phyloP scores from a whole-genome alignment of 2,113 vertebrate genomes.

The Oplegnathus fasciatus region DNA sequence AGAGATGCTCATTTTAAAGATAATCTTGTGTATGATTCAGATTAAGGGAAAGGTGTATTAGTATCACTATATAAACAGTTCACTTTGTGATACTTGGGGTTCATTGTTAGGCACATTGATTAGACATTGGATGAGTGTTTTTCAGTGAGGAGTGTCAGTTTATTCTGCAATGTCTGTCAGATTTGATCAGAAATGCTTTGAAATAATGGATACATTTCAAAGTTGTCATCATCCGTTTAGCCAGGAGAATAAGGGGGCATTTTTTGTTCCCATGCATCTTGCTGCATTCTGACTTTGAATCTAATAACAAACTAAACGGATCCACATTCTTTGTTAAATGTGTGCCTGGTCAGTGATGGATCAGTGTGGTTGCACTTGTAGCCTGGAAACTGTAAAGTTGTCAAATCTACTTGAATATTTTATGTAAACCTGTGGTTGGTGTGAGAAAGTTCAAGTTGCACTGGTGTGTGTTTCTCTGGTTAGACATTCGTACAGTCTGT shows the following conservation, averaged over 20 bases:
- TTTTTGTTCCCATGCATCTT: not conserved
- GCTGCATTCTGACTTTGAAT: not conserved
- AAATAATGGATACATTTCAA: not conserved
- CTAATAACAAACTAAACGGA: not conserved
- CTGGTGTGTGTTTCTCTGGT: constrained; percentile 49
- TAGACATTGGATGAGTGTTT: not conserved
- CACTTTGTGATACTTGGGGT: not conserved
- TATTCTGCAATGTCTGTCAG: not conserved
- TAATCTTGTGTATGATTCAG: constrained; percentile 29
- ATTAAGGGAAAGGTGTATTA: not conserved
- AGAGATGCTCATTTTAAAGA: not conserved
- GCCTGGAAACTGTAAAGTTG: constrained; percentile 13
- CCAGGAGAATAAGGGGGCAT: not conserved
- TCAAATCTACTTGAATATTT: constrained; percentile 59
- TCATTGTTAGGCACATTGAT: not conserved
- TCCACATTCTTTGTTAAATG: not conserved
- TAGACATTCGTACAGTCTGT: constrained; percentile 42
- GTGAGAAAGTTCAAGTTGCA: constrained; percentile 57
- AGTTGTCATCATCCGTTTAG: not conserved
- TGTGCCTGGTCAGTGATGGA: not conserved
- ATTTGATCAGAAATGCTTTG: not conserved
- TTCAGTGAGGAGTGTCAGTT: not conserved
- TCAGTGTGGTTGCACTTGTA: not conserved
- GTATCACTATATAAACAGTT: not conserved
- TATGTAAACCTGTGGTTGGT: constrained; percentile 33